Conservation (phyloP, 2,113 vertebrate species). For the Actenoides lindsayi region DNA sequence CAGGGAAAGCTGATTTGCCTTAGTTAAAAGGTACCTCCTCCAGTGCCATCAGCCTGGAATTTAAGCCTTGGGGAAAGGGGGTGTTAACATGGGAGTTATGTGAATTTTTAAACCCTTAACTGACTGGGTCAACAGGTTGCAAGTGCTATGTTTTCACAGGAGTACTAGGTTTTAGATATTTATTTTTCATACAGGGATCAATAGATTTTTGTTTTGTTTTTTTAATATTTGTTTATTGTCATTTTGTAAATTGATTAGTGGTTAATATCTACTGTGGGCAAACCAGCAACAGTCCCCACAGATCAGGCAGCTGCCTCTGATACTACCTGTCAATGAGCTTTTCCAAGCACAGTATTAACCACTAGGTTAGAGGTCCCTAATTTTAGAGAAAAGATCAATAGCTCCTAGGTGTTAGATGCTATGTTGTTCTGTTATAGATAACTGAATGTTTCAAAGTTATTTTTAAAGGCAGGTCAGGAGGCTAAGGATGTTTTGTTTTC, state of each 20-base stretch:
- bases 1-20: not conserved
- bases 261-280: not conserved
- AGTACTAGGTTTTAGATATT: not conserved
- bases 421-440: constrained; percentile 21
- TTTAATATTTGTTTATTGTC: not conserved
- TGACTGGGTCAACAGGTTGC: constrained; percentile 8
- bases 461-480: constrained; percentile 10
- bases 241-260: not conserved
- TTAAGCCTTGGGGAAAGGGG: not conserved
- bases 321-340: not conserved
- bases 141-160: constrained; percentile 32
- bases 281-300: not conserved
- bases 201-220: not conserved
- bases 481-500: constrained; percentile 35
- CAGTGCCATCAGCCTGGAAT: not conserved
- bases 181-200: not conserved
- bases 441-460: constrained; percentile 21
- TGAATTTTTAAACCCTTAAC: constrained; percentile 14
- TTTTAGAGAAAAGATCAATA: not conserved
- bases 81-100: not conserved
- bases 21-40: not conserved
- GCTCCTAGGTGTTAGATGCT: not conserved
- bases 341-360: not conserved
- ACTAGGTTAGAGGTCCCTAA: not conserved
- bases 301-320: not conserved